A percentile compares a stretch with the other conserved stretches of the same genome.
phyloP scores from a whole-genome alignment of 1,140 invertebrate species.

The Aphelinus atriplicis region DNA sequence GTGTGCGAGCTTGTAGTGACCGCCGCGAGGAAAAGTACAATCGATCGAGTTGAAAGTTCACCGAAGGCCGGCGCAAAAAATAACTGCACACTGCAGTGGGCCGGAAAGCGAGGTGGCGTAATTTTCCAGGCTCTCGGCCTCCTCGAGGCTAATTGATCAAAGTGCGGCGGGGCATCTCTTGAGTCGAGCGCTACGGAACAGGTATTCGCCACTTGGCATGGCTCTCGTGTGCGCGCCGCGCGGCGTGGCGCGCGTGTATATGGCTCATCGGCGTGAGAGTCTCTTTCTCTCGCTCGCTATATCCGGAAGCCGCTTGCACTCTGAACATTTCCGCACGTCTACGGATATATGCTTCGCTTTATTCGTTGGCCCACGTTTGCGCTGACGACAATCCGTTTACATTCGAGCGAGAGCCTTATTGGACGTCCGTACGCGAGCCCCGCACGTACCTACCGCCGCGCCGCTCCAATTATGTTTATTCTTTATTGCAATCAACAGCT shows the following conservation, averaged over 20 bases:
- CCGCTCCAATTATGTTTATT: no score
- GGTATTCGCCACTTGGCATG: conserved; percentile 51
- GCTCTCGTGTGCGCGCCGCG: no score
- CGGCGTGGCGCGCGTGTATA: background rate
- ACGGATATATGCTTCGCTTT: conserved; percentile 28
- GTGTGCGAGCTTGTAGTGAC: no score
- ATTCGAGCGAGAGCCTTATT: no score
- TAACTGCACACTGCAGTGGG: background rate
- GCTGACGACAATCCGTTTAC: no score
- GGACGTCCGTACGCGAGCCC: no score
- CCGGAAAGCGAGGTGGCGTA: background rate
- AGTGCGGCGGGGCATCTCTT: conserved; percentile 38
- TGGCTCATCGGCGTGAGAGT: conserved; percentile 8
- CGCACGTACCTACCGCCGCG: no score
- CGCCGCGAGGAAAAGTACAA: no score
- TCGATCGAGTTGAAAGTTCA: no score
- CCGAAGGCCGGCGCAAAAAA: background rate
- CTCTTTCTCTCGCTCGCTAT: conserved; percentile 12
- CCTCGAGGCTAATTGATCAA: conserved; percentile 51
- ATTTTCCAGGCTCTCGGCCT: conserved; percentile 42
- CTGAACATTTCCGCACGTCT: background rate
- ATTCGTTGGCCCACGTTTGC: no score
- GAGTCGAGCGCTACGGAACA: conserved; percentile 25
- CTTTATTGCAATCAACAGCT: no score
- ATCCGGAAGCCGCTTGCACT: background rate